These are phyloP conservation scores for Onychomys arenicola DNA, from an alignment of 2,797 vertebrate genomes.

Conservation along the genomic window DNA sequence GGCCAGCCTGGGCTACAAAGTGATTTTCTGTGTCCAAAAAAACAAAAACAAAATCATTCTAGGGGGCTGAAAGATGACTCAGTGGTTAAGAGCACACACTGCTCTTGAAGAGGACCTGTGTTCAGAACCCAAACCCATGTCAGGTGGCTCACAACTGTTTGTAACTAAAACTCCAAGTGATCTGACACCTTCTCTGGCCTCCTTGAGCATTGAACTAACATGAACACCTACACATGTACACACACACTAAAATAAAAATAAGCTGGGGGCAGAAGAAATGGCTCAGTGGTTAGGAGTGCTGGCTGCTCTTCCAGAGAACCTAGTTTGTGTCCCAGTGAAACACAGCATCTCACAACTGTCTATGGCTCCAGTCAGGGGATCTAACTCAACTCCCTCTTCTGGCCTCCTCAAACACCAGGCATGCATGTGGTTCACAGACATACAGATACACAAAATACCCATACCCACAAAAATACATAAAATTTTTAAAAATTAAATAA, in stretches of 20 bases:
- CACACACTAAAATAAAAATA: neutral
- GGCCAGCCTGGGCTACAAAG: neutral
- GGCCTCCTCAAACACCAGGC: neutral
- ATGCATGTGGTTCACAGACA: neutral
- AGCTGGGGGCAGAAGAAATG: neutral
- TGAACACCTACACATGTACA: neutral
- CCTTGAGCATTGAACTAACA: neutral
- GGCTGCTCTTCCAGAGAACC: neutral
- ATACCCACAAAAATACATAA: neutral
- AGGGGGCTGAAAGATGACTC: neutral
- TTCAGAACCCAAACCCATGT: neutral
- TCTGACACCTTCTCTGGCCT: neutral
- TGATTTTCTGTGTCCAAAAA: neutral
- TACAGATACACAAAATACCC: neutral
- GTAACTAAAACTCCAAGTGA: neutral
- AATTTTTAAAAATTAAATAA: neutral
- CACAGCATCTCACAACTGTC: neutral
- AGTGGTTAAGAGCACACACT: neutral
- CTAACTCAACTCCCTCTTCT: neutral
- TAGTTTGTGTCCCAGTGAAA: neutral
- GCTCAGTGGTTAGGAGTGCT: neutral
- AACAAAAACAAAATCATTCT: neutral
- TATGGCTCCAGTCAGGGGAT: neutral
- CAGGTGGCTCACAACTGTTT: neutral
- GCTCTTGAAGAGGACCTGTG: neutral